phyloP scores from a whole-genome alignment of 1,140 invertebrate genomes.

The Temnothorax longispinosus region DNA sequence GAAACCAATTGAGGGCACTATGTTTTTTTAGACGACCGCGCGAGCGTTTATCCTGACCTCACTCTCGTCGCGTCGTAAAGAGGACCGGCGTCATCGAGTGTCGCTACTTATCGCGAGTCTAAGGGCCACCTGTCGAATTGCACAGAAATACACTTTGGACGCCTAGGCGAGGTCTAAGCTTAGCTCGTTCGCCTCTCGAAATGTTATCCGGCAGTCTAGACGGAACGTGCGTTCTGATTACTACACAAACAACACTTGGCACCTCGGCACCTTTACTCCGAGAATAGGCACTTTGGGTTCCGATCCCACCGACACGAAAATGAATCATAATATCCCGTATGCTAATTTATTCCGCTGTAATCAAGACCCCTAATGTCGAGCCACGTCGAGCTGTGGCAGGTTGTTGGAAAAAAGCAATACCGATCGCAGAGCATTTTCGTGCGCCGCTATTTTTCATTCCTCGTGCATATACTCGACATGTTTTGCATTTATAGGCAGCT shows the following conservation, averaged over 20 bases:
- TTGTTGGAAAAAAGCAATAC: background rate
- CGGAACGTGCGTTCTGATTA: slow-evolving; percentile 32
- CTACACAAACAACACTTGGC: slow-evolving; percentile 50
- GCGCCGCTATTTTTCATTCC: slow-evolving; percentile 43
- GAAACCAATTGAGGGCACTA: background rate
- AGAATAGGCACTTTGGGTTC: slow-evolving; percentile 44
- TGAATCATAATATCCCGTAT: slow-evolving; percentile 26
- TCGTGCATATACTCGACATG: slow-evolving; percentile 26
- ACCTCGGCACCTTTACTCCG: slow-evolving; percentile 21
- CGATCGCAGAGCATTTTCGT: slow-evolving; percentile 16
- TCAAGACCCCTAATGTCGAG: background rate
- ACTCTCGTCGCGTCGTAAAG: background rate
- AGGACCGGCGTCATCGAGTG: background rate
- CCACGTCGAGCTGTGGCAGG: background rate
- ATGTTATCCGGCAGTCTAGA: slow-evolving; percentile 31
- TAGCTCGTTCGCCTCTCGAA: slow-evolving; percentile 38
- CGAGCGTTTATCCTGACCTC: background rate
- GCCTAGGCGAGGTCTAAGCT: slow-evolving; percentile 53
- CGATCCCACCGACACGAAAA: background rate
- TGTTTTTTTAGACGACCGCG: background rate
- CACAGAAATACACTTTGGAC: slow-evolving; percentile 48
- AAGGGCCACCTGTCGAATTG: slow-evolving; percentile 53
- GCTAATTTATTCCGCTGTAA: slow-evolving; percentile 47
- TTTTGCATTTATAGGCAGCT: slow-evolving; percentile 42
- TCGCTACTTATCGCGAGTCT: slow-evolving; percentile 25